phyloP scores from a whole-genome alignment of 2,113 vertebrate species.

The Ammodytes dubius region DNA sequence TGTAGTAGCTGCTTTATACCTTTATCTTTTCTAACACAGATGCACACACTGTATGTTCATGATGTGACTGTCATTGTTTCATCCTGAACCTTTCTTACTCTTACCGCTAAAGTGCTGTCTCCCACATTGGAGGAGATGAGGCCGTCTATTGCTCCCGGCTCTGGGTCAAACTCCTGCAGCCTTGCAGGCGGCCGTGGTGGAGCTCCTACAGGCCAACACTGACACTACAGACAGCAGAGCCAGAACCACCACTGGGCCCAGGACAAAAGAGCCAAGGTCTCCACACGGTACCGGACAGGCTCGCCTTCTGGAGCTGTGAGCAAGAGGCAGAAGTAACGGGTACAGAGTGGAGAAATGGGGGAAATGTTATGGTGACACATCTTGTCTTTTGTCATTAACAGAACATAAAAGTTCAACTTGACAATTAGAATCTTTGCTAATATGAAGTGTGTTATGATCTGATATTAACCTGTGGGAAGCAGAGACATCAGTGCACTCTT shows the following conservation, averaged over 20 bases:
- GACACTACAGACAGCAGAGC: constrained; percentile 77
- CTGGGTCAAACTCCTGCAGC: constrained; percentile 82
- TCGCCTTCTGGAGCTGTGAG: constrained; percentile 75
- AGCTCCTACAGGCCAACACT: constrained; percentile 81
- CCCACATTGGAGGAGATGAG: constrained; percentile 86
- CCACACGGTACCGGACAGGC: constrained; percentile 78
- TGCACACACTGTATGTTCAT: background rate
- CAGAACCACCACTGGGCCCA: constrained; percentile 78
- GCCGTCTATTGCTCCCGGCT: constrained; percentile 84
- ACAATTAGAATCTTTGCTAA: background rate
- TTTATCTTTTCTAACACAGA: too few relatives aligned
- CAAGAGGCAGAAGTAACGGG: background rate
- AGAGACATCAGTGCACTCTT: constrained; percentile 66
- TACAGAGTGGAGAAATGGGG: background rate
- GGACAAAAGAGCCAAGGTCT: constrained; percentile 81
- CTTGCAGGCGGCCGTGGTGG: constrained; percentile 79
- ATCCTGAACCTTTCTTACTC: background rate
- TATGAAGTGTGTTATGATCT: background rate
- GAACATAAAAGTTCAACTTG: background rate
- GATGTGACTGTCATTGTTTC: background rate
- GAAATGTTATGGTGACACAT: background rate
- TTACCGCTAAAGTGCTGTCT: constrained; percentile 86
- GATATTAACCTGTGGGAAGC: constrained; percentile 71
- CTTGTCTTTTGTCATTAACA: too few relatives aligned
- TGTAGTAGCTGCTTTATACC: too few relatives aligned